A percentile compares a stretch with the other conserved stretches of the same genome.
phyloP scores from a whole-genome alignment of 2,113 vertebrate species.

The Psittacula cyanocephala region DNA sequence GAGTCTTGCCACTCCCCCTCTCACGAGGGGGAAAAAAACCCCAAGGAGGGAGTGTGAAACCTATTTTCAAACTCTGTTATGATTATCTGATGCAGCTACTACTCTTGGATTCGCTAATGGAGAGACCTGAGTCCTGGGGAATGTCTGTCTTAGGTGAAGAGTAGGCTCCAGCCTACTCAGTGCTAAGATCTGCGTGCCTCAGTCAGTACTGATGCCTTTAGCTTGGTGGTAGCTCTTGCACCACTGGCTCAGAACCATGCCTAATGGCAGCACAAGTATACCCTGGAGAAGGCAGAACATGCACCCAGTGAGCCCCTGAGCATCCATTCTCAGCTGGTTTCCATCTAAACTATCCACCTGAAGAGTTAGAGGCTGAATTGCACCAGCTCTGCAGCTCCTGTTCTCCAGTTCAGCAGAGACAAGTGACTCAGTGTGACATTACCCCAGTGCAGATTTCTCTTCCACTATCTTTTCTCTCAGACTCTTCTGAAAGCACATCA shows the following conservation, averaged over 20 bases:
- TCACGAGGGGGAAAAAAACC: conserved; percentile 19
- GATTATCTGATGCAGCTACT: background rate
- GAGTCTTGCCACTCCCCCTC: conserved; percentile 48
- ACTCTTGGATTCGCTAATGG: background rate
- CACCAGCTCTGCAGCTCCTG: background rate
- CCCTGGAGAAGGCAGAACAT: background rate
- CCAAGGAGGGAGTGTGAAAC: conserved; percentile 25
- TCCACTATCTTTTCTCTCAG: background rate
- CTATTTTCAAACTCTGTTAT: conserved; percentile 27
- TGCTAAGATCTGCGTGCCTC: background rate
- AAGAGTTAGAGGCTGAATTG: background rate
- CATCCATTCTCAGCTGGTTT: background rate
- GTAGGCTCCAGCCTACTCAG: background rate
- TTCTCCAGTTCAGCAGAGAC: background rate
- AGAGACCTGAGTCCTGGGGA: background rate
- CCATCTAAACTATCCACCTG: background rate
- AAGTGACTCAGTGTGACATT: background rate
- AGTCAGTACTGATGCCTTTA: background rate
- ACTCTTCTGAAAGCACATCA: background rate
- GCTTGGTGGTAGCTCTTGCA: background rate
- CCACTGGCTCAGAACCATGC: background rate
- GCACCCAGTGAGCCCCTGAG: background rate
- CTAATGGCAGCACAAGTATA: background rate
- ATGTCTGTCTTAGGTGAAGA: background rate
- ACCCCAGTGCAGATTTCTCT: background rate